A percentile compares a stretch with the other conserved stretches of the same genome.
Evolutionary conservation across 1,140 invertebrate species (phyloP).

Genomic region (Drosophila parvula): DNA sequence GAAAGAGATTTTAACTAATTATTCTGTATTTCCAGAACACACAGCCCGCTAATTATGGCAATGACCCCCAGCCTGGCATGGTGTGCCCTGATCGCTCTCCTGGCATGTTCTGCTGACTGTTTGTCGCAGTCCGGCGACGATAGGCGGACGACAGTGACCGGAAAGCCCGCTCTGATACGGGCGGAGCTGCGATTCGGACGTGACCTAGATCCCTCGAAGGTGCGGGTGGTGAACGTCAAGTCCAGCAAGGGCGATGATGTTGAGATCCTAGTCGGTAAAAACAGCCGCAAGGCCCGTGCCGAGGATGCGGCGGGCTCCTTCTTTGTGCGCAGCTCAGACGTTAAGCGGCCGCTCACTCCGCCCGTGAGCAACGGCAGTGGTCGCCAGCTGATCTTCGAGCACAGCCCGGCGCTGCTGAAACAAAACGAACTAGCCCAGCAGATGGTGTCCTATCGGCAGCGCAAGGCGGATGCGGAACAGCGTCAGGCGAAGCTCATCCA

Average conservation of each 20-base stretch:
- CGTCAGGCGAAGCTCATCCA: conserved; percentile 69
- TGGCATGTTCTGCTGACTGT: conserved; percentile 5
- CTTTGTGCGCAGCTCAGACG: conserved; percentile 84
- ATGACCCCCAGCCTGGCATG: conserved; percentile 23
- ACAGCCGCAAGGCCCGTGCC: conserved; percentile 70
- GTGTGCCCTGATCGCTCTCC: conserved; percentile 4
- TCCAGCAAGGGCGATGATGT: conserved; percentile 90
- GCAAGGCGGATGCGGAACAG: conserved; percentile 71
- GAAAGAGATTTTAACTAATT: not conserved
- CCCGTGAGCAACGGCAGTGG: conserved; percentile 26
- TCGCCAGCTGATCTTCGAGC: conserved; percentile 58
- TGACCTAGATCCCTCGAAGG: conserved; percentile 90
- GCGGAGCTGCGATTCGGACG: conserved; percentile 91
- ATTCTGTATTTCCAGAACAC: conserved; percentile 44
- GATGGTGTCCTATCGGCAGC: conserved; percentile 58
- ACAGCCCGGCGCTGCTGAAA: conserved; percentile 72
- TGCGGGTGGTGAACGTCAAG: conserved; percentile 89
- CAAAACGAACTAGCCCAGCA: conserved; percentile 67
- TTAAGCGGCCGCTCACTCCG: conserved; percentile 37
- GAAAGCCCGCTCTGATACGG: conserved; percentile 86
- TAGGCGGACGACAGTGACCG: conserved; percentile 42
- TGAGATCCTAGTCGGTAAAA: conserved; percentile 90
- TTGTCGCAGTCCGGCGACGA: conserved; percentile 25
- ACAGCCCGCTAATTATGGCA: conserved; percentile 19
- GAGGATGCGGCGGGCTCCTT: conserved; percentile 81